phyloP scores from a whole-genome alignment of 1,140 invertebrate genomes.

The Hirudo medicinalis region DNA sequence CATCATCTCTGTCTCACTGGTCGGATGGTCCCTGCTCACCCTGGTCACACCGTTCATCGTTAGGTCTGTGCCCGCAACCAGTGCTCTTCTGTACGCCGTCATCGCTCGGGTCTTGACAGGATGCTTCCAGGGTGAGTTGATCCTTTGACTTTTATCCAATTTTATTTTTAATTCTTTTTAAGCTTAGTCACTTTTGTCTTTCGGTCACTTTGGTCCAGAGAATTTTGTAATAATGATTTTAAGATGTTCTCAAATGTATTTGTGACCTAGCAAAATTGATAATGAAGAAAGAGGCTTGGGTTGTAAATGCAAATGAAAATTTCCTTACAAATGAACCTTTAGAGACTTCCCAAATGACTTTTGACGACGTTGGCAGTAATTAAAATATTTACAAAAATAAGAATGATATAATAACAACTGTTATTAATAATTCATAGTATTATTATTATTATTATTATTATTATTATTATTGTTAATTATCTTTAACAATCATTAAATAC shows the following conservation, averaged over 20 bases:
- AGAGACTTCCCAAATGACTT: no score
- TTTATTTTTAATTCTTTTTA: not conserved
- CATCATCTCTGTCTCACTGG: slow-evolving; percentile 51
- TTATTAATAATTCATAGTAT: no score
- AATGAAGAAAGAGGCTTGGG: no score
- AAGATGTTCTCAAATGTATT: not conserved
- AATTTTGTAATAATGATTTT: no score
- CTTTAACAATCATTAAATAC: no score
- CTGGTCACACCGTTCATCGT: slow-evolving; percentile 55
- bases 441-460: no score
- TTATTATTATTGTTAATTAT: no score
- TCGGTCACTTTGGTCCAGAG: not conserved
- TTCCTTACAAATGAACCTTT: no score
- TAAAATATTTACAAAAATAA: no score
- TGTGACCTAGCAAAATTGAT: not conserved
- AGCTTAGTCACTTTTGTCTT: not conserved
- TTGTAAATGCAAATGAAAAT: no score
- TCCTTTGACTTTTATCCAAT: not conserved
- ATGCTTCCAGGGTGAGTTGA: slow-evolving; percentile 50
- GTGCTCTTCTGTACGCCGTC: slow-evolving; percentile 50
- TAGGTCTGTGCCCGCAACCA: slow-evolving; percentile 46
- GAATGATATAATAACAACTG: no score
- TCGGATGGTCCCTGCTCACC: slow-evolving; percentile 55
- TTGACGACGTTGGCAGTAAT: no score
- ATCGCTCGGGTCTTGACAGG: slow-evolving; percentile 52